phyloP scores from a whole-genome alignment of 1,140 invertebrate species.

The Pygmarrhopalites habei region DNA sequence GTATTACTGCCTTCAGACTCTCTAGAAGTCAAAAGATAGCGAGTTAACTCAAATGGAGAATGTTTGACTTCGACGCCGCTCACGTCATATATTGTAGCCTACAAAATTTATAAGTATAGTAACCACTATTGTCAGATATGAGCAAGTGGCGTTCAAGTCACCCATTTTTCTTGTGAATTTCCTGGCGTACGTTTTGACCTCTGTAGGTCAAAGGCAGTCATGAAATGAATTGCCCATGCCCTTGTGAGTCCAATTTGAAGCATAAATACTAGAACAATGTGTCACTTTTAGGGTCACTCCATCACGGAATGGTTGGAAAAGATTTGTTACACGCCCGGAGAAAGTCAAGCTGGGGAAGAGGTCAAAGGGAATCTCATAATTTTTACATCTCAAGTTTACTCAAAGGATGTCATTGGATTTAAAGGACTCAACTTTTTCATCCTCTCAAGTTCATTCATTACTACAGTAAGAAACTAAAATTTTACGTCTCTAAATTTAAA shows the following conservation, averaged over 20 bases:
- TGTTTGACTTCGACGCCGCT: too few species aligned
- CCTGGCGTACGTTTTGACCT: too few species aligned
- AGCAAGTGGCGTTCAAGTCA: not conserved
- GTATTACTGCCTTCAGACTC: too few species aligned
- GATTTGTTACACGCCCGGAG: not conserved
- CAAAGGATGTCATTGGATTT: slow-evolving; percentile 9
- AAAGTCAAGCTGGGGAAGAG: not conserved
- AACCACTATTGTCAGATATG: not conserved
- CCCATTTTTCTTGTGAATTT: not conserved
- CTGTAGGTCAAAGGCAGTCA: too few species aligned
- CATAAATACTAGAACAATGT: too few species aligned
- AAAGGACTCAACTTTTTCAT: slow-evolving; percentile 12
- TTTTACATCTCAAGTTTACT: slow-evolving; percentile 7
- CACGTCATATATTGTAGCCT: too few species aligned
- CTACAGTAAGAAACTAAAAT: not conserved
- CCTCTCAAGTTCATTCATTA: not conserved
- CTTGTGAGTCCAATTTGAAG: too few species aligned
- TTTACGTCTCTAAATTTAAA: not conserved
- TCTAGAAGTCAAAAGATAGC: too few species aligned
- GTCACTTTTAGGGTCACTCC: not conserved
- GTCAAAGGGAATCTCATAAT: not conserved
- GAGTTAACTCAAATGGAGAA: too few species aligned
- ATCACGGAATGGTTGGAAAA: slow-evolving; percentile 4
- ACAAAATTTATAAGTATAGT: not conserved
- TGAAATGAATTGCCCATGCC: too few species aligned